These are phyloP conservation scores for Agrypnia vestita DNA, from an alignment of 1,140 invertebrate genomes.

Conservation along the genomic window DNA sequence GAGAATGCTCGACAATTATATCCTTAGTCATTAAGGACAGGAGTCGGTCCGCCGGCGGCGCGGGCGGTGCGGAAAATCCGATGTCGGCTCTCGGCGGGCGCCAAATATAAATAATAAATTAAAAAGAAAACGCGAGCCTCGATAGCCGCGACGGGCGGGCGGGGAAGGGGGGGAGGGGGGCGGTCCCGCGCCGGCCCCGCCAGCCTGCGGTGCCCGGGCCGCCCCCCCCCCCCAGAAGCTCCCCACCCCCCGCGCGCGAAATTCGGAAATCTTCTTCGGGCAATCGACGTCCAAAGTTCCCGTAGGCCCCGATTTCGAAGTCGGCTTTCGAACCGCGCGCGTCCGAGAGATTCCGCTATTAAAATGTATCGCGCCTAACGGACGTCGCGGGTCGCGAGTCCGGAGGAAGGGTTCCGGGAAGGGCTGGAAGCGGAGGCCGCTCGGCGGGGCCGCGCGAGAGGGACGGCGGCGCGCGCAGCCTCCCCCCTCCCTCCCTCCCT, in stretches of 20 bases:
- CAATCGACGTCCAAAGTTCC: too few species aligned
- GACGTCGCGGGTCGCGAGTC: too few species aligned
- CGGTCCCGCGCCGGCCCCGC: conserved; percentile 44
- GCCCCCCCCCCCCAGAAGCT: conserved; percentile 5
- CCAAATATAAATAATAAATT: conserved; percentile 46
- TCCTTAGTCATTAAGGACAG: too few species aligned
- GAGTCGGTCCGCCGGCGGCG: neutral
- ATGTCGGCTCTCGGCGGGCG: conserved; percentile 17
- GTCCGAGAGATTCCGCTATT: too few species aligned
- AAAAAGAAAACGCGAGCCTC: conserved; percentile 37
- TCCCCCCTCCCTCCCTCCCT: neutral
- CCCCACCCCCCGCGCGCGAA: neutral
- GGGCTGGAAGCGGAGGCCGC: too few species aligned
- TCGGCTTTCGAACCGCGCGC: too few species aligned
- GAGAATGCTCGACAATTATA: too few species aligned
- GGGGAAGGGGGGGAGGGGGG: neutral
- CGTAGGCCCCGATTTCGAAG: too few species aligned
- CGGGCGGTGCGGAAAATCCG: neutral
- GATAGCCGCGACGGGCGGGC: neutral
- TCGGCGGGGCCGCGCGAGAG: conserved; percentile 7
- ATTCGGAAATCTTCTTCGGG: neutral
- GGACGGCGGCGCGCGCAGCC: neutral
- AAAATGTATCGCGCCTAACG: too few species aligned
- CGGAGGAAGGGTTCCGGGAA: too few species aligned
- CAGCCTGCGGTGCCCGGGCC: conserved; percentile 52